phyloP scores from a whole-genome alignment of 2,888 invertebrate genomes.

The Andrena minutula region DNA sequence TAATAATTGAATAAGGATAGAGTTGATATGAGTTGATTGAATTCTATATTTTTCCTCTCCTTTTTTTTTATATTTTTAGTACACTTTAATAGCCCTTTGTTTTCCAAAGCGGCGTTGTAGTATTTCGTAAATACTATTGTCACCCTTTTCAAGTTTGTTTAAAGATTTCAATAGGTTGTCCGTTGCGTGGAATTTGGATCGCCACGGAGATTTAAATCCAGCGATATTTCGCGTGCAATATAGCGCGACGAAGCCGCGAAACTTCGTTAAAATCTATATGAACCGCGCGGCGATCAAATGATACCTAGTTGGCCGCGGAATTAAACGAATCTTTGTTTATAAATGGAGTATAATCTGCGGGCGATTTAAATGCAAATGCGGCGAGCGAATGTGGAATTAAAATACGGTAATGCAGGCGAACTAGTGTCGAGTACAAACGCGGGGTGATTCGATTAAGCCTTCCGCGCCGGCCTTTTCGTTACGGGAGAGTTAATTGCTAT shows the following conservation, averaged over 20 bases:
- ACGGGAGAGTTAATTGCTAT: constrained; percentile 2
- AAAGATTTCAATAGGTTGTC: background rate
- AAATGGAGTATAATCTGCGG: background rate
- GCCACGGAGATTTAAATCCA: background rate
- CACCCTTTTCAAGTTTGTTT: background rate
- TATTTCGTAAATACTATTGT: too few relatives aligned
- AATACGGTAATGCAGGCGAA: background rate
- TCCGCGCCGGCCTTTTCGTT: background rate
- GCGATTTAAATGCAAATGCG: constrained; percentile 8
- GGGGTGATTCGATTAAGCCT: background rate
- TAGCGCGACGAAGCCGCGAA: background rate
- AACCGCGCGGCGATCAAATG: background rate
- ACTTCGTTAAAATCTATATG: background rate
- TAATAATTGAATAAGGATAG: too few relatives aligned
- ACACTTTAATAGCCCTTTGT: too few relatives aligned
- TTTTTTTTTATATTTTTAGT: too few relatives aligned
- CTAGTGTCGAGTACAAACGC: background rate
- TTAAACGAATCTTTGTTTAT: background rate
- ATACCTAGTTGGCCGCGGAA: background rate
- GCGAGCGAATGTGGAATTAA: background rate
- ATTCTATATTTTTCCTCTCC: too few relatives aligned
- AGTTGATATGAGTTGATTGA: too few relatives aligned
- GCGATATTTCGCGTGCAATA: background rate
- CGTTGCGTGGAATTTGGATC: too few relatives aligned
- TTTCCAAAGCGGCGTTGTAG: too few relatives aligned